These are phyloP conservation scores for Acronicta aceris DNA, from an alignment of 2,888 invertebrate species.

Conservation along the genomic window DNA sequence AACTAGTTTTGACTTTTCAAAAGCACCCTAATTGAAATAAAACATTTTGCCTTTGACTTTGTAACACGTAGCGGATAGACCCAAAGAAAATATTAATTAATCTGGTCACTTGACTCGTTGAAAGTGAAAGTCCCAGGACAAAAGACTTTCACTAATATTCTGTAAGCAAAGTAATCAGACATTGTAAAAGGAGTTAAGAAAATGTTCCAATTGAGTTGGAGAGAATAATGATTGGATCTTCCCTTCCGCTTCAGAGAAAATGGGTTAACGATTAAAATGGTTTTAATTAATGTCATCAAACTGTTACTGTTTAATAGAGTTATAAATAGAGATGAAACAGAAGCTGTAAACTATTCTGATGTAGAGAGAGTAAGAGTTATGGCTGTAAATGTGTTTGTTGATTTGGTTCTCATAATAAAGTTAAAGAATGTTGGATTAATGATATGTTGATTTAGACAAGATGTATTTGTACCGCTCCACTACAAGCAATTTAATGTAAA, in stretches of 20 bases:
- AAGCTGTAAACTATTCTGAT: slow-evolving; percentile 61
- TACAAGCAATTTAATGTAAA: no score
- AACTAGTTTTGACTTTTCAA: no score
- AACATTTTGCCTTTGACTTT: no score
- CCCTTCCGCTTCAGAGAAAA: slow-evolving; percentile 65
- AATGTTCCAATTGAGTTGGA: slow-evolving; percentile 42
- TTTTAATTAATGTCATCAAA: slow-evolving; percentile 76
- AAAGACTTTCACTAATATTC: slow-evolving; percentile 11
- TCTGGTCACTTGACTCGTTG: neutral
- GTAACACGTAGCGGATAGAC: no score
- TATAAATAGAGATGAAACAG: slow-evolving; percentile 67
- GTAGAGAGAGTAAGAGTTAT: slow-evolving; percentile 7
- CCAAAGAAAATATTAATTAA: no score
- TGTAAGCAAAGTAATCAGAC: slow-evolving; percentile 23
- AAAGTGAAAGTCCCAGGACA: slow-evolving; percentile 10
- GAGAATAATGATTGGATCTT: slow-evolving; percentile 57
- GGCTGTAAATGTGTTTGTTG: slow-evolving; percentile 17
- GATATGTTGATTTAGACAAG: slow-evolving; percentile 2
- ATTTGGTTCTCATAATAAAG: slow-evolving; percentile 19
- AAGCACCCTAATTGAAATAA: no score
- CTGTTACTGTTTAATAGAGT: slow-evolving; percentile 60
- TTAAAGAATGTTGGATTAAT: slow-evolving; percentile 19
- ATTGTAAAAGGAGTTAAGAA: slow-evolving; percentile 39
- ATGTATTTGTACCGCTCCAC: no score
- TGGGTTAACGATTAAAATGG: slow-evolving; percentile 81